Evolutionary conservation across 1,140 invertebrate genomes (phyloP), one percentile per base, ranked within the genome.

Genomic region (Zaprionus lachaisei): DNA sequence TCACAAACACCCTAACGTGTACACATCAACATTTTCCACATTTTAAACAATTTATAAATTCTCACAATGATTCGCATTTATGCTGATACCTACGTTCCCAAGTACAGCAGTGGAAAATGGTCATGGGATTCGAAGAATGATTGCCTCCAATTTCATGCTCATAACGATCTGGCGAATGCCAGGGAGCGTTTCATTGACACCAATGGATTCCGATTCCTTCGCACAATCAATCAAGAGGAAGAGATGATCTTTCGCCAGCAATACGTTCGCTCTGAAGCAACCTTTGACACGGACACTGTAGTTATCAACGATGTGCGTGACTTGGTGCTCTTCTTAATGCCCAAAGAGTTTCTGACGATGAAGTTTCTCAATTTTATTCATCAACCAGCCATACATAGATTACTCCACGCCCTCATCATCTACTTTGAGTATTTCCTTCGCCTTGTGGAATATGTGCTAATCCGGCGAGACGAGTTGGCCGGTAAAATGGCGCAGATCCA

Each of bases 381-480:
- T 38, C 81, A 72, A 0, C 75, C 84, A 26, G 72, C 81, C 0
- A 81, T 92, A 0, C 77, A 91, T 26, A 57, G 75, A n/a, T 66
- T 92, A 9, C 38, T 92, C 0, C 86, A 92, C 34, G 77, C 91
- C 1, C 67, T 92, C 5, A 72, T 92, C 55, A 92, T 92, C 6
- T 92, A 92, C 73, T 92, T 92, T 12, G 92, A 92, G 57, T 86
- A 92, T 62, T 92, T 83, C 38, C 41, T 92, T 5, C 83, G 87
- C 3, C 47, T 92, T 58, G 86, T 92, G 3, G 91, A 92, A 44
- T 91, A 91, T 34, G 76, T 92, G 5, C 63, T 92, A 7, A 81
- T 92, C 14, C 83, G 92, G 1, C 72, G 90, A 0, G 90, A 92
- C 22, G 92, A 92, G 47, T 68, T 92, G n/a, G n/a, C 61, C 1